Percentiles rank a stretch among this genome's conserved stretches.
Conservation (phyloP, 2,113 vertebrate species). For the Lasiurus borealis region DNA sequence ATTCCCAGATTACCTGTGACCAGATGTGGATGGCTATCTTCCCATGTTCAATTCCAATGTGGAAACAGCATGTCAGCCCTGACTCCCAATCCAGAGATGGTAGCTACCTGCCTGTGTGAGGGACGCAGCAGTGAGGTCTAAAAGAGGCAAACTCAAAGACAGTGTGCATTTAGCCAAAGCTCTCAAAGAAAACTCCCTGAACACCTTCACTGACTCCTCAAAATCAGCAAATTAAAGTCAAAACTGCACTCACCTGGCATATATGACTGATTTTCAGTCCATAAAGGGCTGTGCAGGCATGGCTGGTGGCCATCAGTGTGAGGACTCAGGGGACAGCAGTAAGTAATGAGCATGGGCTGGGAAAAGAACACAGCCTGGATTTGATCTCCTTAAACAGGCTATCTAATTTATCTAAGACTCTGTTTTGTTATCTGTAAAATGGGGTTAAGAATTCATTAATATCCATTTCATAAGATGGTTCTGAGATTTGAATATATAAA, state of each 20-base stretch:
- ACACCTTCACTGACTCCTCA: background rate
- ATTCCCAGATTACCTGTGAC: background rate
- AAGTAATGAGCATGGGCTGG: background rate
- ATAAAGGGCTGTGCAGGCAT: fast-evolving
- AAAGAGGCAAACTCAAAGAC: background rate
- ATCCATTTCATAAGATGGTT: background rate
- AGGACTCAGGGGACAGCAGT: background rate
- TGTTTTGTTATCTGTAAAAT: background rate
- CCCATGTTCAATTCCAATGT: background rate
- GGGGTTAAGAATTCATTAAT: background rate
- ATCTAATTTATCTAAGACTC: background rate
- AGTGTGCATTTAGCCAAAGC: fast-evolving
- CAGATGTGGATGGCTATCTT: background rate
- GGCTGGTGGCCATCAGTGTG: fast-evolving
- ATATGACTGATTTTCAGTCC: background rate
- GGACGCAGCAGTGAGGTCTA: background rate
- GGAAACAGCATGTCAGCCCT: background rate
- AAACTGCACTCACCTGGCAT: background rate
- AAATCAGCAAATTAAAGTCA: background rate
- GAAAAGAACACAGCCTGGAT: background rate
- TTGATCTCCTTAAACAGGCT: background rate
- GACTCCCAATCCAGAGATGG: background rate
- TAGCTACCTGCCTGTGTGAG: background rate
- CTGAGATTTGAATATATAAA: background rate
- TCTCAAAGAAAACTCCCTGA: background rate